Conservation (phyloP, 2,113 vertebrate genomes). For the Anolis carolinensis region DNA sequence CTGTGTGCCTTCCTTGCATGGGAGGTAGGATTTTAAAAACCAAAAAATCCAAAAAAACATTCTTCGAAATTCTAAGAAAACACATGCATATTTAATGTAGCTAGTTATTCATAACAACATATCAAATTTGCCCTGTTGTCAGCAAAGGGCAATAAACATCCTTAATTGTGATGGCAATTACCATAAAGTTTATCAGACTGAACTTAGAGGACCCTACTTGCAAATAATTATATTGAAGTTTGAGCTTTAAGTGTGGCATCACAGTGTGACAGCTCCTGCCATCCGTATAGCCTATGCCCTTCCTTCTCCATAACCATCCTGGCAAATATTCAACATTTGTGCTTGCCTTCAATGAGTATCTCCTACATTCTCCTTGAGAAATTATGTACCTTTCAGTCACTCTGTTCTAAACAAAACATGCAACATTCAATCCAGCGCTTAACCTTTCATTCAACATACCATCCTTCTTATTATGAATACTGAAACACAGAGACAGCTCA, state of each 20-base stretch:
- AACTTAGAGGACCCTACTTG: not conserved
- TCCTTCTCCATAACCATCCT: not conserved
- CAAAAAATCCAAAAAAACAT: no score
- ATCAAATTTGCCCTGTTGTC: not conserved
- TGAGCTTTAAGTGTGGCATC: not conserved
- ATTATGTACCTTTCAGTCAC: not conserved
- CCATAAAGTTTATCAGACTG: not conserved
- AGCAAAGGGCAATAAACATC: not conserved
- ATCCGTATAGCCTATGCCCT: not conserved
- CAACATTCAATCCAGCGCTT: not conserved
- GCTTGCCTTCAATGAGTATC: not conserved
- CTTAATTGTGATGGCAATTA: not conserved
- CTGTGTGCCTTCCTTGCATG: not conserved
- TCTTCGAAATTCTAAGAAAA: no score
- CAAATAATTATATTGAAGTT: not conserved
- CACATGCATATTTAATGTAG: no score
- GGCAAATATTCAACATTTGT: not conserved
- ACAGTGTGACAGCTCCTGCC: not conserved
- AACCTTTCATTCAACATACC: not conserved
- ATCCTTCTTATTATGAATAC: accelerated
- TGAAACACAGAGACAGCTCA: accelerated
- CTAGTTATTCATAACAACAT: not conserved
- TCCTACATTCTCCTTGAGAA: not conserved
- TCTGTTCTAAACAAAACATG: not conserved
- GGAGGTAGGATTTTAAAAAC: no score